Base-by-base conservation (phyloP, 2,888 invertebrate species). In the Leistus spinibarbis region DNA sequence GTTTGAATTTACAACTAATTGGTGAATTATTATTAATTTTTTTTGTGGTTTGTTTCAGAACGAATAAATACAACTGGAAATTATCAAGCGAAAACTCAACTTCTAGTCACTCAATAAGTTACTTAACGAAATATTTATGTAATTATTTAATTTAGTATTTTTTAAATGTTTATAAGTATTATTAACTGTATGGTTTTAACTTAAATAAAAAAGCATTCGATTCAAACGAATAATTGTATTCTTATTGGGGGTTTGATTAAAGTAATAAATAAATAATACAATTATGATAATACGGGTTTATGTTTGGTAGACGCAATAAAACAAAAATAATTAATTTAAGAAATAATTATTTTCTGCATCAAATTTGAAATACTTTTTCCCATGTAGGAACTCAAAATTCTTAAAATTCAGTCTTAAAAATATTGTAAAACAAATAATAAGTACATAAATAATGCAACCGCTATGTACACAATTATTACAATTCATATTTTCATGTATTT, bases 381-480 rank as follows among this genome's bases (percentile, higher is more conserved):
- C 80, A 80, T 82, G 76, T 85, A 85, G 84, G 85, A 85, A 85
- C 84, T 84, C 84, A 85, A 85, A 85, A 84, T 85, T 83, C 83
- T 82, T 82, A 80, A 82, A 84, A 83, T 82, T 85, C 85, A 85
- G 85, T 85, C 85, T 85, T 85, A 85, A 85, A 84, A 84, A 84
- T 81, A 81, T 81, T 80, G 80, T 80, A 81, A 82, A 82, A 82
- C 83, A 79, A 79, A 79, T 76, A 40, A 78, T 80, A 80, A 80
- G 80, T 80, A 80, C 80, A 80, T 79, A 79, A 78, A 78, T 79
- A 23, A 60, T 23, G 76, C 78, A 77, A 76, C 76, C 76, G 76
- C 72, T 77, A 75, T 79, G 72, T 77, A 79, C 77, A 79, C 69
- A 63, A 63, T 64, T 64, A 64, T 22, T 60, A 64, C 56, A 56